Evolutionary conservation across 1,140 invertebrate species (phyloP), one percentile per base, ranked within the genome.

Genomic region (Hesperophylax magnus): DNA sequence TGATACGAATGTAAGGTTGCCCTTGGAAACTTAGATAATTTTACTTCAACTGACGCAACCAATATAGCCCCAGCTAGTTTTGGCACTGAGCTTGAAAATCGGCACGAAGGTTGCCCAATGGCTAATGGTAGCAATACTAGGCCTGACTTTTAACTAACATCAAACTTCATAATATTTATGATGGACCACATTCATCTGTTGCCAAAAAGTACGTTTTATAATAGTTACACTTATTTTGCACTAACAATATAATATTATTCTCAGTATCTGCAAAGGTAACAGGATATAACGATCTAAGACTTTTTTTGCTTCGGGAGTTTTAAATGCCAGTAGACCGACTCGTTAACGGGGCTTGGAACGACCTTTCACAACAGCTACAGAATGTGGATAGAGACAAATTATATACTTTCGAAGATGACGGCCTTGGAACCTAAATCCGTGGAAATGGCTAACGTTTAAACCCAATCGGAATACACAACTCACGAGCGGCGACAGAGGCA

Each of bases 71-170:
- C 14, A 17, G 9, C 11, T 47, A 67, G 47, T 72, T 72, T 75
- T 75, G 72, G 72, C 72, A 75, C 53, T 34, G 53, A 15, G 69
- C 34, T 22, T 72, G 39, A 53, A n/a, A 47, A 75, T 22, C 53
- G 18, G 53, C 72, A 75, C 54, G 53, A 75, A 75, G 53, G 72
- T 75, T 60, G 53, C 72, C 72, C 72, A 60, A 75, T 18, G 71
- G 24, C 34, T 8, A 34, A n/a, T 60, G 72, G 53, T 31, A 27
- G 24, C 72, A 31, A 31, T 20, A 58, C 54, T 60, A 67, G 69
- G 39, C 22, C 20, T 72, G 17, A 53, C 69, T 31, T n/a, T 39
- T 34, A 67, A 24, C 27, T 22, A 61, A 61, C 3, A 61, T 61
- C 60, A 61, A 24, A 61, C 14, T 24, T 20, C 22, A 22, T 2